Conservation (phyloP, 2,113 vertebrate species). For the Rhynchomys soricoides region DNA sequence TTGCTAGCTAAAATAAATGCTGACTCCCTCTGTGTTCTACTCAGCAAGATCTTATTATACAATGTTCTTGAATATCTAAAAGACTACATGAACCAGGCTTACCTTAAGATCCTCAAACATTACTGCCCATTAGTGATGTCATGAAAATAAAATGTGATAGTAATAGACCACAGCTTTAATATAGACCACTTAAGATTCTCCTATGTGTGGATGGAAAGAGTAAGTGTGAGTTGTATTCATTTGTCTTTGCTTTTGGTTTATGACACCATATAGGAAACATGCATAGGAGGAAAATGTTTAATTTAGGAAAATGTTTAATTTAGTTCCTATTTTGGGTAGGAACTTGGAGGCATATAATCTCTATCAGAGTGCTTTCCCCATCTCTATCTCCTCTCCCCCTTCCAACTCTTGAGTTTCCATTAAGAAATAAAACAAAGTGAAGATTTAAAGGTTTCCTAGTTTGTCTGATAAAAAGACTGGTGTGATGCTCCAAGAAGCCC, state of each 20-base stretch:
- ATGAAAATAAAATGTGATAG: neutral
- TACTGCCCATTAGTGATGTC: neutral
- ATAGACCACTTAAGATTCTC: neutral
- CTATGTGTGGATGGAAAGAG: neutral
- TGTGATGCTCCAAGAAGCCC: neutral
- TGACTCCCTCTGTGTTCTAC: neutral
- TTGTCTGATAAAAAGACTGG: neutral
- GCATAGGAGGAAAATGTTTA: neutral
- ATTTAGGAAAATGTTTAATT: too few relatives aligned
- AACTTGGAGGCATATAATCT: neutral
- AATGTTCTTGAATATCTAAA: neutral
- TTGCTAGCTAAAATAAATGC: neutral
- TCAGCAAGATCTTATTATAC: constrained; percentile 34
- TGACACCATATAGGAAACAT: neutral
- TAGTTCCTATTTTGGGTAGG: neutral
- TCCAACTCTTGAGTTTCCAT: neutral
- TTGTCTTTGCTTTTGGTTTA: constrained; percentile 2
- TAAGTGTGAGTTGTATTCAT: neutral
- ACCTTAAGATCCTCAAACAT: neutral
- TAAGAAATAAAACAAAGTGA: neutral
- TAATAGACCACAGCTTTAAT: neutral
- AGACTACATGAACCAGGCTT: neutral
- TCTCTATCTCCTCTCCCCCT: neutral
- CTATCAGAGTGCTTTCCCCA: neutral
- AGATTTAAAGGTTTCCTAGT: neutral